A percentile compares a stretch with the other conserved stretches of the same genome.
Conservation (phyloP, 2,888 invertebrate genomes). For the Nineta flava region DNA sequence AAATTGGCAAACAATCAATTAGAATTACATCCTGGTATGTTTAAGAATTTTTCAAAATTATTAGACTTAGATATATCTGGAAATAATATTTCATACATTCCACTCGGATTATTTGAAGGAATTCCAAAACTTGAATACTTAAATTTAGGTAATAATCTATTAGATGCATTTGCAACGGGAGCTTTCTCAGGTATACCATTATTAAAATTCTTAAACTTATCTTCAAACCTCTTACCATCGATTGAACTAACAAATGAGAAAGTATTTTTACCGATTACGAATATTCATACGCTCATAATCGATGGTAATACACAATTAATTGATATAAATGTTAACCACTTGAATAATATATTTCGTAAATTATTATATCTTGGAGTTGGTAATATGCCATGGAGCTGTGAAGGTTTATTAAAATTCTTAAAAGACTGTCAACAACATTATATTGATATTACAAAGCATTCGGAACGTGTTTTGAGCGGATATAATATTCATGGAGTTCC, state of each 20-base stretch:
- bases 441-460: conserved; percentile 3
- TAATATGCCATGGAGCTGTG: conserved; percentile 1
- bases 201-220: not conserved
- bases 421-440: not conserved
- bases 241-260: not conserved
- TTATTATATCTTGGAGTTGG: conserved; percentile 1
- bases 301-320: not conserved
- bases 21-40: not conserved
- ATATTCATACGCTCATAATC: not conserved
- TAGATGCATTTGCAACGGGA: not conserved
- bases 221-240: not conserved
- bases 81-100: conserved; percentile 1
- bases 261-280: conserved; percentile 1
- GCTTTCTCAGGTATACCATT: not conserved
- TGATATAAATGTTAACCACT: not conserved
- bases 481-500: conserved; percentile 1
- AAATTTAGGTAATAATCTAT: not conserved
- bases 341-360: not conserved
- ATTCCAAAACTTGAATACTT: not conserved
- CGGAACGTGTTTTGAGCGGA: not conserved
- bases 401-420: not conserved
- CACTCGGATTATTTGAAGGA: not conserved
- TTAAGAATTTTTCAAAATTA: not conserved
- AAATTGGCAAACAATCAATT: not conserved
- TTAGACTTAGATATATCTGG: not conserved